Evolutionary conservation across 2,888 invertebrate species (phyloP).

Genomic region (Trilocha varians): DNA sequence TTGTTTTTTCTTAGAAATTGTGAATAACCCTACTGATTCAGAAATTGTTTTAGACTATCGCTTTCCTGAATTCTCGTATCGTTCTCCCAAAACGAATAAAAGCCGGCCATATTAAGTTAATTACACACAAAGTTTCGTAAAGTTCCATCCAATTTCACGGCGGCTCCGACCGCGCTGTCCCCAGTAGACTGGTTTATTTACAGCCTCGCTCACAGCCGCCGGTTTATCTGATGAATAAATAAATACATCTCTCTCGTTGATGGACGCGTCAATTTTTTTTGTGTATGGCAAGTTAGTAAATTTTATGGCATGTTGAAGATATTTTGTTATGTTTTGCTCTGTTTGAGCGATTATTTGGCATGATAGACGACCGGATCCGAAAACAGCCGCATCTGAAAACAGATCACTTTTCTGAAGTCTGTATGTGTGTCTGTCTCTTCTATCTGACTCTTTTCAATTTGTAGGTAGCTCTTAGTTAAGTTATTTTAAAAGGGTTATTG

Average conservation of each 20-base stretch:
- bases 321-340: no score
- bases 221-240: conserved; percentile 5
- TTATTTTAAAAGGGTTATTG: no score
- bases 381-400: not conserved
- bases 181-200: conserved; percentile 3
- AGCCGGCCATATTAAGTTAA: not conserved
- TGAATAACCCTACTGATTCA: no score
- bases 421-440: not conserved
- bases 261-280: no score
- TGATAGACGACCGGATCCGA: no score
- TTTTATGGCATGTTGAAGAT: no score
- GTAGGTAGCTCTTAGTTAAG: no score
- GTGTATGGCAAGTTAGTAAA: no score
- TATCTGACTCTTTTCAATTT: no score
- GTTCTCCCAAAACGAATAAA: not conserved
- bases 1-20: no score
- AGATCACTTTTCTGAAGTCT: not conserved
- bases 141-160: not conserved
- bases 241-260: conserved; percentile 2
- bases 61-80: not conserved
- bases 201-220: conserved; percentile 1
- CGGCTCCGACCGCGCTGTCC: not conserved
- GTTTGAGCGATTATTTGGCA: no score
- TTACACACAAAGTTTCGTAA: not conserved
- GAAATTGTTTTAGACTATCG: no score